phyloP scores from a whole-genome alignment of 2,888 invertebrate genomes.

The Macrosoma leucophasiata region DNA sequence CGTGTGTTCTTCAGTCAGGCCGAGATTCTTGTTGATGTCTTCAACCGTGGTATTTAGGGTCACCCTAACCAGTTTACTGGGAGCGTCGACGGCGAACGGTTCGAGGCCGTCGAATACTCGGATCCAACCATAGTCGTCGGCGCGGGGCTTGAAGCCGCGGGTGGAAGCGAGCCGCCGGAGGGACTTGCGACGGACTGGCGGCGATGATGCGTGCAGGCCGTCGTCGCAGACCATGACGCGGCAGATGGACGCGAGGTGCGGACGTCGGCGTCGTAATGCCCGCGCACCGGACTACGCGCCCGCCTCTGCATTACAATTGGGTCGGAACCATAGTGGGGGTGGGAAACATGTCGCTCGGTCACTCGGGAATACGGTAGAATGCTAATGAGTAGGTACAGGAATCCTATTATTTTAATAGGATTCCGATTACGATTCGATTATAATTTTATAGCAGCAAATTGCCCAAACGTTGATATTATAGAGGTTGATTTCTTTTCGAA shows the following conservation, averaged over 20 bases:
- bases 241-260: constrained; percentile 36
- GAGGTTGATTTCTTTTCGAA: no score
- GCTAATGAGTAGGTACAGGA: no score
- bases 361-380: constrained; percentile 63
- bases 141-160: constrained; percentile 58
- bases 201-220: constrained; percentile 67
- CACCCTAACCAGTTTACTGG: constrained; percentile 74
- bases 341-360: constrained; percentile 69
- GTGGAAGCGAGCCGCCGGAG: constrained; percentile 70
- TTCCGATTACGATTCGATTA: no score
- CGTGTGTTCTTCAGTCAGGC: constrained; percentile 64
- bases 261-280: constrained; percentile 46
- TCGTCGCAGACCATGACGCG: constrained; percentile 69
- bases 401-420: no score
- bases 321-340: constrained; percentile 68
- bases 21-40: constrained; percentile 66
- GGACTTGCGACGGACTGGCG: constrained; percentile 60
- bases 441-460: no score
- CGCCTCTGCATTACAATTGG: constrained; percentile 67
- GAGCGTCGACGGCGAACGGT: constrained; percentile 65
- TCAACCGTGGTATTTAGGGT: constrained; percentile 75
- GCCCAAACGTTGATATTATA: no score
- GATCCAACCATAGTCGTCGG: constrained; percentile 75
- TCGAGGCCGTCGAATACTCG: constrained; percentile 76
- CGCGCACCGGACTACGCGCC: constrained; percentile 49